Evolutionary conservation across 2,113 vertebrate genomes (phyloP), one percentile per base, ranked within the genome.

Genomic region (Sorex araneus): DNA sequence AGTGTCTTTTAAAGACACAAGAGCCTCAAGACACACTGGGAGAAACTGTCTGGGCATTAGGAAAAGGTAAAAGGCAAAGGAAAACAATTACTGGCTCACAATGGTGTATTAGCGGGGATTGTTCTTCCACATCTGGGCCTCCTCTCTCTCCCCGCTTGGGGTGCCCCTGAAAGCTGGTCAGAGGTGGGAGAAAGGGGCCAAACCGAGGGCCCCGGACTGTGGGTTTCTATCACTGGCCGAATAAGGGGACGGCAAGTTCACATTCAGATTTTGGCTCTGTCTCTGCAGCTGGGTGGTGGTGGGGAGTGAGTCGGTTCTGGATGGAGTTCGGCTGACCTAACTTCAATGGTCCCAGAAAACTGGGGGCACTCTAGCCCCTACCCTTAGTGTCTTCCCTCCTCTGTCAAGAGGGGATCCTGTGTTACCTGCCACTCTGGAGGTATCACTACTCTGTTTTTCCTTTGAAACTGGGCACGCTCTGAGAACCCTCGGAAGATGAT

Each of bases 71-170:
- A 96, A 95, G 93, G 85, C 91, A 71, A 93, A 94, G 95, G 94
- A 96, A 98, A 97, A 97, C 97, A 97, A 98, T 98, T 98, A 97
- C 96, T 97, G 70, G 95, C 18, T 97, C 94, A 98, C 98, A 98
- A 97, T 97, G 93, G 95, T 1, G 6, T 25, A 47, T 95, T 98
- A 95, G 97, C 95, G 64, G 12, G 0, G 92, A 95, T 96, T 97
- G 96, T 97, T 96, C 96, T 90, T 90, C 95, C 94, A 94, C 97
- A 97, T 92, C 60, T 86, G 95, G 91, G 93, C 90, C 95, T 87
- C 94, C 87, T 45, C 92, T 91, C 60, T 66, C 47, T 0, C 71
- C 57, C 92, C 16, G 90, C 92, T 84, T 96, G 94, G 95, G 92
- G 28, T 69, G 12, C 9, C 18, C 57, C 57, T 23, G 96, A 28